Percentiles rank a stretch among this genome's conserved stretches.
Conservation (phyloP, 2,113 vertebrate species). For the Himantopus leucocephalus region DNA sequence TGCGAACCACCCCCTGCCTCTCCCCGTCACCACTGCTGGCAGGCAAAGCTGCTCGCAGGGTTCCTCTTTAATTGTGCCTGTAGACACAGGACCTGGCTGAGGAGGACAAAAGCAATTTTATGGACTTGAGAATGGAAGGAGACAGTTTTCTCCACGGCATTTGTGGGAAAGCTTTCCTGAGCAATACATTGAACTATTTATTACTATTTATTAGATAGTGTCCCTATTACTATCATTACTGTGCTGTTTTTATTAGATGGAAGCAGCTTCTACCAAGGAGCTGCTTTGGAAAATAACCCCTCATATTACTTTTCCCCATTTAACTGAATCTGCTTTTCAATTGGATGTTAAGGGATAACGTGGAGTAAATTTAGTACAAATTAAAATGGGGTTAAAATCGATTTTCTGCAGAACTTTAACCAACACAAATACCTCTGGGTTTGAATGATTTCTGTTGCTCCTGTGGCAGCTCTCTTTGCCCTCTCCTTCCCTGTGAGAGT, state of each 20-base stretch:
- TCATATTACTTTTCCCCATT: neutral
- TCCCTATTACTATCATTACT: neutral
- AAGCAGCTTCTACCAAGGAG: neutral
- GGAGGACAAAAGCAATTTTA: neutral
- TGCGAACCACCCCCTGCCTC: accelerated
- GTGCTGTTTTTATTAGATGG: neutral
- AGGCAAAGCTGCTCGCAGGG: neutral
- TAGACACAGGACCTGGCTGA: neutral
- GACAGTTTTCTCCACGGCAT: neutral
- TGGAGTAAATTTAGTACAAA: neutral
- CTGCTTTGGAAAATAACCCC: neutral
- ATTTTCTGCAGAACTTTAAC: neutral
- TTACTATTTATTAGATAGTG: neutral
- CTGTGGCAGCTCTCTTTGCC: neutral
- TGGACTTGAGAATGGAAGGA: neutral
- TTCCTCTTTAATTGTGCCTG: neutral
- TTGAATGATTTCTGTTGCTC: neutral
- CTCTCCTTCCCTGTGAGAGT: neutral
- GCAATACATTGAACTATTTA: neutral
- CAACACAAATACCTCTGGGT: neutral
- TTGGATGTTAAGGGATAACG: neutral
- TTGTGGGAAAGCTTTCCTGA: neutral
- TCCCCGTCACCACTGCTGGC: neutral
- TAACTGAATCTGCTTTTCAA: neutral
- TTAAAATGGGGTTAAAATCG: neutral